phyloP scores from a whole-genome alignment of 2,888 invertebrate genomes.

The Leucophenga maculata region DNA sequence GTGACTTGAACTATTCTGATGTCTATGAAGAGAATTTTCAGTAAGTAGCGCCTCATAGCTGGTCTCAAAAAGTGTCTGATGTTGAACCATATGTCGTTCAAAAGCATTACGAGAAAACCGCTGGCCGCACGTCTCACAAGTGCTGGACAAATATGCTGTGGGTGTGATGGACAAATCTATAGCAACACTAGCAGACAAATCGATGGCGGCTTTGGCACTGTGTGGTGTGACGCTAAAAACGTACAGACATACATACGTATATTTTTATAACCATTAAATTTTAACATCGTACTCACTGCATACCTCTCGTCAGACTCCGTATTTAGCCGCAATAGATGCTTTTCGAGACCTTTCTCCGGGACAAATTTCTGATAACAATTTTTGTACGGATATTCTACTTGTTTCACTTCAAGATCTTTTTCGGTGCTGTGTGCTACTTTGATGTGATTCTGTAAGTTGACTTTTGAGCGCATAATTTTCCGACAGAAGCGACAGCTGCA shows the following conservation, averaged over 20 bases:
- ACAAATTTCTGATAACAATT: constrained; percentile 13
- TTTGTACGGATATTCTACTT: not conserved
- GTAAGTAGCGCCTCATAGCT: constrained; percentile 16
- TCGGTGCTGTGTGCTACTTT: constrained; percentile 7
- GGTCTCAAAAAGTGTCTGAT: constrained; percentile 39
- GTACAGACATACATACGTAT: too few species aligned
- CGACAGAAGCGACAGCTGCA: constrained; percentile 9
- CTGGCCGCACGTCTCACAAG: constrained; percentile 44
- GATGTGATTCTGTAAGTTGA: constrained; percentile 1
- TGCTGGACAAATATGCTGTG: constrained; percentile 21
- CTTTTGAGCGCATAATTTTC: constrained; percentile 13
- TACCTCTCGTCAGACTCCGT: not conserved
- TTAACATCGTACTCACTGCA: not conserved
- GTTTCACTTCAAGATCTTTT: not conserved
- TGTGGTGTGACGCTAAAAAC: too few species aligned
- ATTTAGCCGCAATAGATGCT: constrained; percentile 22
- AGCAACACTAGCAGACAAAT: not conserved
- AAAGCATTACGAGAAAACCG: constrained; percentile 46
- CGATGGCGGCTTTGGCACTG: too few species aligned
- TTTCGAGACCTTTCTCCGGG: constrained; percentile 27
- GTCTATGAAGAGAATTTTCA: constrained; percentile 1
- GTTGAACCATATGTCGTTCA: constrained; percentile 47
- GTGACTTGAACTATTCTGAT: constrained; percentile 24
- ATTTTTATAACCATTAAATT: too few species aligned
- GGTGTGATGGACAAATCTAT: not conserved